phyloP scores from a whole-genome alignment of 2,888 invertebrate species.

The Microdon myrmicae region DNA sequence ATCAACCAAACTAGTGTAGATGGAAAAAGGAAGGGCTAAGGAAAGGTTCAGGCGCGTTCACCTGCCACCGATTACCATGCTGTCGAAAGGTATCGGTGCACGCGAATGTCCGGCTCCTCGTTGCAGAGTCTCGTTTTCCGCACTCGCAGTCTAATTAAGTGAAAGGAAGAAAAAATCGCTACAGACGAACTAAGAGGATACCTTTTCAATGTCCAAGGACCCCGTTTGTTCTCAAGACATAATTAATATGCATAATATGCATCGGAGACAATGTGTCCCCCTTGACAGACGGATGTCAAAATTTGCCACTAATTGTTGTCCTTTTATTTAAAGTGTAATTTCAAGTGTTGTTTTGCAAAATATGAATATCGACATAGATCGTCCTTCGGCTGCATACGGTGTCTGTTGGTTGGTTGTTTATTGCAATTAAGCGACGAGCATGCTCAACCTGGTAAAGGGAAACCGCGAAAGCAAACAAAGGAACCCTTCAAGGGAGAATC shows the following conservation, averaged over 20 bases:
- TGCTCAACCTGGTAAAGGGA: constrained; percentile 38
- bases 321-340: constrained; percentile 65
- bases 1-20: constrained; percentile 30
- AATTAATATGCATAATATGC: constrained; percentile 47
- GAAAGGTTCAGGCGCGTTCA: constrained; percentile 19
- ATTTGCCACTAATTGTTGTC: constrained; percentile 60
- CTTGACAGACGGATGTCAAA: constrained; percentile 58
- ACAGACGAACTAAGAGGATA: no score
- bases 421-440: constrained; percentile 34
- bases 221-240: constrained; percentile 9
- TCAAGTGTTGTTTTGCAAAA: constrained; percentile 56
- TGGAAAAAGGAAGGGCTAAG: no score
- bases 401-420: constrained; percentile 42
- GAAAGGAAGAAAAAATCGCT: constrained; percentile 5
- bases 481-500: constrained; percentile 19
- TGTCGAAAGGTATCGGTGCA: constrained; percentile 47
- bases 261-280: constrained; percentile 53
- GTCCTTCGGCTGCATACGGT: constrained; percentile 16
- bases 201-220: no score
- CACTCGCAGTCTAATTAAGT: constrained; percentile 36
- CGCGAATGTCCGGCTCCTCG: constrained; percentile 22
- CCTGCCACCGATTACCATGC: constrained; percentile 51
- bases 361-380: constrained; percentile 37
- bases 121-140: constrained; percentile 39
- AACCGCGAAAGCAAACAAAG: constrained; percentile 38